A percentile compares a stretch with the other conserved stretches of the same genome.
phyloP scores from a whole-genome alignment of 2,888 invertebrate species.

The Epiblema foenella region DNA sequence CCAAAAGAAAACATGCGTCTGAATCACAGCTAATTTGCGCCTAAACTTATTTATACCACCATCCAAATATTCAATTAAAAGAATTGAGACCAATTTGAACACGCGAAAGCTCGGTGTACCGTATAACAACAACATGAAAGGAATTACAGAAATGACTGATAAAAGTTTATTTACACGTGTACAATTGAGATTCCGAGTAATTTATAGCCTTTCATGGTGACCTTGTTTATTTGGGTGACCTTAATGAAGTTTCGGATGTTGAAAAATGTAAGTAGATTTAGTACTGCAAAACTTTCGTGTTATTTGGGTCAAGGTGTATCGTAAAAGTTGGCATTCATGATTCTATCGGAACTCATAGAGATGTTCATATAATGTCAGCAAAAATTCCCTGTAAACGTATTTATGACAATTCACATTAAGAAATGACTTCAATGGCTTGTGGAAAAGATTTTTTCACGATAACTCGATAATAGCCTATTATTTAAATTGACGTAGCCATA shows the following conservation, averaged over 20 bases:
- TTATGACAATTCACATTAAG: neutral
- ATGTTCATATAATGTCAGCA: neutral
- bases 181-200: slow-evolving; percentile 9
- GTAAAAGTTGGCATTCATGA: neutral
- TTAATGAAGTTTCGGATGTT: slow-evolving; percentile 17
- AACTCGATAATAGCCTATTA: too few relatives aligned
- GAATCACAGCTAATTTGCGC: slow-evolving; percentile 1
- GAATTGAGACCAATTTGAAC: slow-evolving; percentile 8
- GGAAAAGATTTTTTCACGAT: neutral
- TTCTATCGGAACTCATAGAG: neutral
- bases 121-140: slow-evolving; percentile 28
- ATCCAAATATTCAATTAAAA: slow-evolving; percentile 10
- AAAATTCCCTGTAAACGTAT: neutral
- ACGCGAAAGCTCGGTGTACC: neutral
- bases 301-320: slow-evolving; percentile 16
- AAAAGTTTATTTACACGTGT: slow-evolving; percentile 28
- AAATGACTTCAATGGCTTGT: neutral
- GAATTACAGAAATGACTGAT: slow-evolving; percentile 22
- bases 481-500: neutral
- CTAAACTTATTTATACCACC: neutral
- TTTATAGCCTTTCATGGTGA: slow-evolving; percentile 17
- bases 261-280: slow-evolving; percentile 4
- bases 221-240: slow-evolving; percentile 21
- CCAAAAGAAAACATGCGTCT: too few relatives aligned
- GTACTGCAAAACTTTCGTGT: neutral